These are phyloP conservation scores for Benitochromis conjunctus DNA, from an alignment of 2,113 vertebrate genomes.

Conservation along the genomic window DNA sequence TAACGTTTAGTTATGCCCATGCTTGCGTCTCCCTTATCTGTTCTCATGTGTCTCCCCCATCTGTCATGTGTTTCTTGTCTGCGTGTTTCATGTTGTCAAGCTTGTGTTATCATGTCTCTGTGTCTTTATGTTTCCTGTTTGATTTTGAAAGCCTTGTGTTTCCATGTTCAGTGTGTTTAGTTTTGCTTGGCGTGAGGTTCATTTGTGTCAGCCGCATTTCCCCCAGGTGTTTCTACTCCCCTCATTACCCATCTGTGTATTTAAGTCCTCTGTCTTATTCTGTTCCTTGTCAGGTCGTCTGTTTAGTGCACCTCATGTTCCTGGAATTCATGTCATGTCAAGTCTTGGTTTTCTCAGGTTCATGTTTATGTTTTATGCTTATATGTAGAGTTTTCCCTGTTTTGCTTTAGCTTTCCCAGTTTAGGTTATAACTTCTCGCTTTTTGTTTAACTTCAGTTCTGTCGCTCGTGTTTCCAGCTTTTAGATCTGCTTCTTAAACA, in stretches of 20 bases:
- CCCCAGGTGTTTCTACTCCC: not conserved
- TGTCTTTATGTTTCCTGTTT: not conserved
- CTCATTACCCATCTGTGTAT: not conserved
- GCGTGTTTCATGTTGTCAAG: not conserved
- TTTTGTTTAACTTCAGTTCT: not conserved
- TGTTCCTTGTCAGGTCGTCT: not conserved
- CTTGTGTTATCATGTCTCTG: not conserved
- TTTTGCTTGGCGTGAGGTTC: not conserved
- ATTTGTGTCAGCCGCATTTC: not conserved
- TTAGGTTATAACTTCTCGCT: too few species aligned
- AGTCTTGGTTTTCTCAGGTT: not conserved
- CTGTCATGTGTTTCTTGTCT: not conserved
- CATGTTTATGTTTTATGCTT: not conserved
- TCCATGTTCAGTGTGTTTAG: not conserved
- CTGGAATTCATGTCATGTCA: not conserved
- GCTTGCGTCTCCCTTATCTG: not conserved
- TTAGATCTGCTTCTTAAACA: not conserved
- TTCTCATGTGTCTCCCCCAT: rapidly evolving
- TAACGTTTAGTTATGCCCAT: not conserved
- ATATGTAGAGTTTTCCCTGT: not conserved
- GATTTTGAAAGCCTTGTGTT: not conserved
- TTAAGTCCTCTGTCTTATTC: not conserved
- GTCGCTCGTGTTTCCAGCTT: not conserved
- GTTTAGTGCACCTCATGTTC: not conserved
- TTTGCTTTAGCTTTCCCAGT: not conserved